These are phyloP conservation scores for Chaetura pelagica DNA, from an alignment of 2,113 vertebrate species.

Conservation along the genomic window DNA sequence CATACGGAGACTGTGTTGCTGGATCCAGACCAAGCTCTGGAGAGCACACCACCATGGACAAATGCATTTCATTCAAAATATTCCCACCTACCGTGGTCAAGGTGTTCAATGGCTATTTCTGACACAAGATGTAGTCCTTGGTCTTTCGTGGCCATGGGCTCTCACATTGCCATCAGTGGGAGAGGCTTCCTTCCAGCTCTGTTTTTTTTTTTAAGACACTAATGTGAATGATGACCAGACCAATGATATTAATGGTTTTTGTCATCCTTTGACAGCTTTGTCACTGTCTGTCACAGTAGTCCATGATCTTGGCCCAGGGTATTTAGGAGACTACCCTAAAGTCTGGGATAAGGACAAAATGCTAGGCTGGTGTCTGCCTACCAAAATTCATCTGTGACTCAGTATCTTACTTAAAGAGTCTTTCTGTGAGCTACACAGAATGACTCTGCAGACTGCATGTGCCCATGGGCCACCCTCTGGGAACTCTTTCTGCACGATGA, in stretches of 20 bases:
- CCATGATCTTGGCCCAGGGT: not conserved
- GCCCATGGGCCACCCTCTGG: not conserved
- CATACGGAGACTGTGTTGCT: accelerated
- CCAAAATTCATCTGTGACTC: not conserved
- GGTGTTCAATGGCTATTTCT: accelerated
- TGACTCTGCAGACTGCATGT: not conserved
- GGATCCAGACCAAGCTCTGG: not conserved
- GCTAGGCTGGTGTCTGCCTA: not conserved
- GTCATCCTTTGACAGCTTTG: not conserved
- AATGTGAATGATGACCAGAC: not conserved
- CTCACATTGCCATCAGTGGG: not conserved
- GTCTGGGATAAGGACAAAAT: not conserved
- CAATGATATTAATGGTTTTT: not conserved
- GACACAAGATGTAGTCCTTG: not conserved
- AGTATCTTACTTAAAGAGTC: not conserved
- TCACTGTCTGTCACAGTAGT: not conserved
- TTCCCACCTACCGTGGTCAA: not conserved
- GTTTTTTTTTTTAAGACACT: not conserved
- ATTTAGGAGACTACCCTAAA: not conserved
- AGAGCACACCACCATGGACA: not conserved
- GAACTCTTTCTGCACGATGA: not conserved
- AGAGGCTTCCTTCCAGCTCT: not conserved
- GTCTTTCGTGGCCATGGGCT: accelerated
- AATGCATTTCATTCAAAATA: not conserved
- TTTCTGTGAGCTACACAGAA: not conserved